Conservation (phyloP, 2,888 invertebrate genomes). For the Aphrophora alni region DNA sequence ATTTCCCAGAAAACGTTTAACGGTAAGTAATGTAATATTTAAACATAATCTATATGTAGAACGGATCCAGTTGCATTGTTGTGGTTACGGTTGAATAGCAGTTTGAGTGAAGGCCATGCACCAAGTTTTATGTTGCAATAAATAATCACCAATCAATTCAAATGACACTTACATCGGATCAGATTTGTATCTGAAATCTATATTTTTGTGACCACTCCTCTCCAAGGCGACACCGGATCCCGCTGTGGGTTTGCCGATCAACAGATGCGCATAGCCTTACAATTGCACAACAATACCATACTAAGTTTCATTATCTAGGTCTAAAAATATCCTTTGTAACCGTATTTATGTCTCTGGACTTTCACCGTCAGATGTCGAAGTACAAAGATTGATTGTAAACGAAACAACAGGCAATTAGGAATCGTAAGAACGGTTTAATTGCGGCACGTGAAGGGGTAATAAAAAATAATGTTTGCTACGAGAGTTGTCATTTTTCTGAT, state of each 20-base stretch:
- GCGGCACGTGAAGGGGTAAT: neutral
- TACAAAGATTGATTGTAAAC: neutral
- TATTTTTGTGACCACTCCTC: neutral
- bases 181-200: neutral
- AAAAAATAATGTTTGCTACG: neutral
- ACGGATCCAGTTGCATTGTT: neutral
- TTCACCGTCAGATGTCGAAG: neutral
- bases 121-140: neutral
- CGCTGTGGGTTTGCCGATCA: no score
- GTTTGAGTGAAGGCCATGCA: neutral
- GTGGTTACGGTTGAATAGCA: neutral
- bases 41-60: neutral
- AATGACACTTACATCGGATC: neutral
- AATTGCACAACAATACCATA: neutral
- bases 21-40: neutral
- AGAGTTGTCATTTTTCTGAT: neutral
- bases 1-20: neutral
- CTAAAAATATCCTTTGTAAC: neutral
- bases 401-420: neutral
- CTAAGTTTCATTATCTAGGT: neutral
- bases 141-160: neutral
- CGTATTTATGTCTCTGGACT: neutral
- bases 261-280: neutral
- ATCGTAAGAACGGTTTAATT: neutral
- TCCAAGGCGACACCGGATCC: neutral